Conservation (phyloP, 2,888 invertebrate species). For the Macrostomum cliftonense region DNA sequence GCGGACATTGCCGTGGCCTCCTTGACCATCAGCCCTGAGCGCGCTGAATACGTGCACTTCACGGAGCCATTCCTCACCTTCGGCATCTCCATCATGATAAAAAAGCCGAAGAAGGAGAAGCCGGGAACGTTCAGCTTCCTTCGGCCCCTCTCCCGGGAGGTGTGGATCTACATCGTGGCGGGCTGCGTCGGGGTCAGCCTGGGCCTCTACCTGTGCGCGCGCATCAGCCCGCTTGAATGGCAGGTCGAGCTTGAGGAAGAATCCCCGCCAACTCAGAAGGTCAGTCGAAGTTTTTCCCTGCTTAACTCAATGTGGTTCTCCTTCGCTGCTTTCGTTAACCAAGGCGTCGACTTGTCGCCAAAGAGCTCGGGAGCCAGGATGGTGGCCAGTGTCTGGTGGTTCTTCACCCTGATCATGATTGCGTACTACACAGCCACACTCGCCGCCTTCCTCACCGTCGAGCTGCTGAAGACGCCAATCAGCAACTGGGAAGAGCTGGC, state of each 20-base stretch:
- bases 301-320: conserved; percentile 11
- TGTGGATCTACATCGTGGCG: conserved; percentile 7
- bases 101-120: conserved; percentile 10
- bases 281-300: conserved; percentile 3
- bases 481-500: conserved; percentile 81
- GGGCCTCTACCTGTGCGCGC: conserved; percentile 7
- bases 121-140: conserved; percentile 12
- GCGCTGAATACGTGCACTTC: conserved; percentile 7
- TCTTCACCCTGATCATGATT: conserved; percentile 29
- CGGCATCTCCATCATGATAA: conserved; percentile 11
- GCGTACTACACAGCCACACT: conserved; percentile 31
- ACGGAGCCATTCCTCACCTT: conserved; percentile 11
- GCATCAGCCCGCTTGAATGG: conserved; percentile 11
- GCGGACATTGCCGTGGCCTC: conserved; percentile 11
- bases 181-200: conserved; percentile 6
- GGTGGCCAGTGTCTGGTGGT: conserved; percentile 34
- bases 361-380: conserved; percentile 24
- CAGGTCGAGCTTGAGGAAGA: conserved; percentile 3
- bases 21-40: conserved; percentile 6
- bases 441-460: conserved; percentile 30
- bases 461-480: conserved; percentile 46
- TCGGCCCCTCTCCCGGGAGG: conserved; percentile 1
- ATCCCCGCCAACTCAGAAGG: too few relatives aligned
- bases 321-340: conserved; percentile 11
- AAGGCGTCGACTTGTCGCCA: too few relatives aligned